Evolutionary conservation across 2,113 vertebrate genomes (phyloP).

Genomic region (Pituophis catenifer): DNA sequence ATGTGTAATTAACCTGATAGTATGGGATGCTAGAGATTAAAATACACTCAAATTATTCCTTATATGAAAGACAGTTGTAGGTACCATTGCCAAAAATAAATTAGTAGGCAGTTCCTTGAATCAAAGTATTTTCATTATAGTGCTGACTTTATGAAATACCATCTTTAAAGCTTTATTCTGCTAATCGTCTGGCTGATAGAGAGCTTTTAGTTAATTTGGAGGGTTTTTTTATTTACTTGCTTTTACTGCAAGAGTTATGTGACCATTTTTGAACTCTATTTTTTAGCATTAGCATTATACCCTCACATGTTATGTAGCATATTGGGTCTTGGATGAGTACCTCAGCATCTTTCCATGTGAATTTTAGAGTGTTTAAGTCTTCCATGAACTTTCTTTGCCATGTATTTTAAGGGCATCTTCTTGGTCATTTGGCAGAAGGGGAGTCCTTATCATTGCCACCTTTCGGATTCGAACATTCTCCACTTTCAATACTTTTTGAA

Average conservation of each 20-base stretch:
- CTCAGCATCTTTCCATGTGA: not conserved
- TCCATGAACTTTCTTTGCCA: not conserved
- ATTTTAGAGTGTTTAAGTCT: not conserved
- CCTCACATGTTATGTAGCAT: not conserved
- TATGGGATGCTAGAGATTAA: conserved; percentile 17
- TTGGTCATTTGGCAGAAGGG: not conserved
- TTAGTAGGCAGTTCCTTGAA: not conserved
- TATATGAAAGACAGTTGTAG: not conserved
- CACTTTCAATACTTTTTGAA: too few species aligned
- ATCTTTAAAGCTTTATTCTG: not conserved
- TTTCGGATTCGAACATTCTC: not conserved
- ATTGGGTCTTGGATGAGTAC: not conserved
- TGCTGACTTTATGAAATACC: not conserved
- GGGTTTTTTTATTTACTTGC: not conserved
- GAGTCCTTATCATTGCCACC: not conserved
- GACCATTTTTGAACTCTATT: not conserved
- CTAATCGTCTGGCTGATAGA: not conserved
- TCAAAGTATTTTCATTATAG: not conserved
- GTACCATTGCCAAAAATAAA: not conserved
- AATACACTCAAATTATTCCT: conserved; percentile 60
- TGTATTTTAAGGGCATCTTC: not conserved
- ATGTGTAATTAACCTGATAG: conserved; percentile 63
- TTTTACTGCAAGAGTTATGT: not conserved
- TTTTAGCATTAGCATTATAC: not conserved
- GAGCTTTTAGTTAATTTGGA: not conserved